Conservation (phyloP, 2,113 vertebrate species). For the Corydoras sp. region DNA sequence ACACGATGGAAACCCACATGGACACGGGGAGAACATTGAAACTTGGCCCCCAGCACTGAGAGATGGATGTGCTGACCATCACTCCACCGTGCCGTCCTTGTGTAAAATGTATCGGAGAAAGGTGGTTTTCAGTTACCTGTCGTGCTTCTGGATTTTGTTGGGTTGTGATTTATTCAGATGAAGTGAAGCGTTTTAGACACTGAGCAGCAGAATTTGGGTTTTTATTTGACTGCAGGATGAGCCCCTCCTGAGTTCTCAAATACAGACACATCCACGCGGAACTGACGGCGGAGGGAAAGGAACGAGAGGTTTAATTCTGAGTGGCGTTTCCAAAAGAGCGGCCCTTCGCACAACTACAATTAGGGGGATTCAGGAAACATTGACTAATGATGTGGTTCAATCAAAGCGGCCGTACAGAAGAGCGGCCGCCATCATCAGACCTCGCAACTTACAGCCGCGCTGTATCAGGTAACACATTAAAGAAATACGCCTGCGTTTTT, state of each 20-base stretch:
- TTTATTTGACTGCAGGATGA: neutral
- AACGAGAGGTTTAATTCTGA: constrained; percentile 76
- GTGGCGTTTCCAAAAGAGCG: constrained; percentile 66
- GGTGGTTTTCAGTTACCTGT: too few species aligned
- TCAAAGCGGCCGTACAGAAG: constrained; percentile 45
- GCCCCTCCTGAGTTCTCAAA: neutral
- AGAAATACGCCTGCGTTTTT: neutral
- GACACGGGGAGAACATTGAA: too few species aligned
- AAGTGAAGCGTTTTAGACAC: too few species aligned
- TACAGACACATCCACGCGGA: neutral
- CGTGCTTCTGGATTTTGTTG: too few species aligned
- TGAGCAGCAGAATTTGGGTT: too few species aligned
- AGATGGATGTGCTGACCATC: too few species aligned
- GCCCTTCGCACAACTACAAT: constrained; percentile 71
- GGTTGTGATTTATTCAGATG: too few species aligned
- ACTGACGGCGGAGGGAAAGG: constrained; percentile 62
- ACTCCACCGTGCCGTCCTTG: too few species aligned
- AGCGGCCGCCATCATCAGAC: too few species aligned
- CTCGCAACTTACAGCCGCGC: neutral
- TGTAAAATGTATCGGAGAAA: too few species aligned
- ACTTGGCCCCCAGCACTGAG: too few species aligned
- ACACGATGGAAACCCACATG: too few species aligned
- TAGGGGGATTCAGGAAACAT: constrained; percentile 66
- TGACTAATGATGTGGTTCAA: constrained; percentile 54
- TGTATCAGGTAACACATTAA: constrained; percentile 16